Base-by-base conservation (phyloP, 2,797 vertebrate species). In the Kryptolebias ocellatus region DNA sequence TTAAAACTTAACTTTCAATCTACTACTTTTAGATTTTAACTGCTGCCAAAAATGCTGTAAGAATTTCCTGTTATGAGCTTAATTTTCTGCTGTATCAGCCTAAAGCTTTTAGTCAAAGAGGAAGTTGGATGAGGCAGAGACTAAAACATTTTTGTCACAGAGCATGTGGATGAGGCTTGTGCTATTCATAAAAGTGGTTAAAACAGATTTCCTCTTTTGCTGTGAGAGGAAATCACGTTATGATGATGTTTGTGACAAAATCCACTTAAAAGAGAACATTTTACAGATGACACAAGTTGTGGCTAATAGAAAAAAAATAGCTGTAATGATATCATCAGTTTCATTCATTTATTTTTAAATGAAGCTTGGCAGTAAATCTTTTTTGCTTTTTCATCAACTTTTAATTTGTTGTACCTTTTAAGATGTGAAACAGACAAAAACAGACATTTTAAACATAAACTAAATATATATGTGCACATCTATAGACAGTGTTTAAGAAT, bases 151-250 rank as follows among this genome's bases (percentile, higher is more conserved):
- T 10, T 20, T 56, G 69, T 10, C 63, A 72, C 71, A 44, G 53
- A 51, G 17, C 84, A 89, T 63, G 50, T 60, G 55, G 27, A 11
- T 54, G 78, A 81, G 44, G 42, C 55, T 67, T 64, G 60, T 59
- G 46, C 17, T 53, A 12, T 14, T 50, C 46, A 56, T 55, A 9
- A 31, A 53, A 53, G 17, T 42, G 45, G 49, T 64, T 50, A 49
- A 45, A 60, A 34, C 0, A 3, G 17, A 6, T 49, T 86, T 89
- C 83, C 82, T 79, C 70, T 83, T 87, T 77, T n/a, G 11, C 5
- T 12, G 1, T 79, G 55, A 72, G 49, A 67, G 42, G 15, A 54
- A 3, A 27, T 79, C 58, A 69, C 34, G 20, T 53, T n/a, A 0
- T 11, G 10, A 4, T 78, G 55, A 71, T 46, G 34, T 59, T 46